phyloP scores from a whole-genome alignment of 2,888 invertebrate genomes.

The Dryococelus australis region DNA sequence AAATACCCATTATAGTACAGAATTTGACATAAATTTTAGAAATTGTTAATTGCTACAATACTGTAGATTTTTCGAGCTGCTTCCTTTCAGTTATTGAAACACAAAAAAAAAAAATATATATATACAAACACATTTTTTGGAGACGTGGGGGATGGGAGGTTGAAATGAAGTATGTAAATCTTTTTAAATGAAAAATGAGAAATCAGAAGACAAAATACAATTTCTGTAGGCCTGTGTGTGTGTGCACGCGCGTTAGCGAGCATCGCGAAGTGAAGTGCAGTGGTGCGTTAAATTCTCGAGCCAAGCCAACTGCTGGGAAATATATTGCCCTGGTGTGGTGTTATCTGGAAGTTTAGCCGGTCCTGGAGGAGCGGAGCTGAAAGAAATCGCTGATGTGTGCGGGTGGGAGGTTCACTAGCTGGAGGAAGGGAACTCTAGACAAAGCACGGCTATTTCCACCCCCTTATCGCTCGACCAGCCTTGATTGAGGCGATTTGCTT shows the following conservation, averaged over 20 bases:
- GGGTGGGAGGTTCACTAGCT: background rate
- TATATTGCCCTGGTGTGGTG: background rate
- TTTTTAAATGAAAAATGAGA: background rate
- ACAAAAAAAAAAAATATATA: no score
- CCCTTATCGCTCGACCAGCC: slow-evolving; percentile 22
- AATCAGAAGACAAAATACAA: background rate
- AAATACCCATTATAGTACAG: no score
- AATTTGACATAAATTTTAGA: no score
- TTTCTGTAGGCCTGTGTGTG: background rate
- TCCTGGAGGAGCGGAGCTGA: background rate
- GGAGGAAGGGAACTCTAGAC: slow-evolving; percentile 1
- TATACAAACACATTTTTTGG: no score
- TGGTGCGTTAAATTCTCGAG: background rate
- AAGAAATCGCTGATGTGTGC: slow-evolving; percentile 16
- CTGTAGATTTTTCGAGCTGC: no score
- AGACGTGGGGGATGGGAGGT: no score
- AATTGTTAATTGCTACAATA: no score
- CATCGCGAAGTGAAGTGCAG: slow-evolving; percentile 4
- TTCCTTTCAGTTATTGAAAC: no score
- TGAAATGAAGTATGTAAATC: no score
- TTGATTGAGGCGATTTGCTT: slow-evolving; percentile 30
- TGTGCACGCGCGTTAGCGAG: background rate
- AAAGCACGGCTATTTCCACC: slow-evolving; percentile 21
- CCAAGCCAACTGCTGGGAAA: background rate
- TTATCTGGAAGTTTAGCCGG: background rate